Base-by-base conservation (phyloP, 1,140 invertebrate genomes). In the Drosophila truncata region DNA sequence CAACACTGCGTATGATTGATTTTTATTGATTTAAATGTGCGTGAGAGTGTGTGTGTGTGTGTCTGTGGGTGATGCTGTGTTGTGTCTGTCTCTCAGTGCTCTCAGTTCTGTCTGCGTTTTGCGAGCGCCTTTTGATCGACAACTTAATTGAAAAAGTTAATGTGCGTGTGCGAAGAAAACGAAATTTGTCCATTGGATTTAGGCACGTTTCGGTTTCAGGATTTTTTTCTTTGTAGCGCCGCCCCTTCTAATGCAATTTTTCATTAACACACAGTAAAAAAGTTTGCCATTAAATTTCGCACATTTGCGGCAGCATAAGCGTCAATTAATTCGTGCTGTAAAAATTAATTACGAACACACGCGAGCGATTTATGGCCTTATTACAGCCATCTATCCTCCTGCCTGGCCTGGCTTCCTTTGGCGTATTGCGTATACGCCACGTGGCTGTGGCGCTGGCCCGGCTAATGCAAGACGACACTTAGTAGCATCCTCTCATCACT, bases 111-210 rank as follows among this genome's bases (percentile, higher is more conserved):
- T 42, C 50, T 27, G 16, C 52, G 31, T 5, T 23, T 54, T 20
- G 31, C 33, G 33, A 29, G 39, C 54, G 49, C 57, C 73, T 66
- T 78, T 83, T 88, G 84, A 87, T 87, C 64, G 84, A 85, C 85
- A 74, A 66, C 81, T 90, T 88, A 88, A 90, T 90, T 90, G 80
- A 88, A 78, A 88, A 87, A 87, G 83, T 87, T 87, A 88, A 88
- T 85, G 77, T 85, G 65, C 77, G 74, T 61, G 66, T 42, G 61
- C 42, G 23, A 39, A 58, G 33, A 41, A 66, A 65, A 60, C 78
- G 59, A 72, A 77, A 74, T 62, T 71, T 61, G 69, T 59, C 64
- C 74, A 74, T 79, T 71, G 73, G 74, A 50, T 60, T 76, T 52
- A 41, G 35, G 60, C 74, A 67, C 62, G 64, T 71, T 61, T 46